Evolutionary conservation across 1,140 invertebrate genomes (phyloP), one percentile per base, ranked within the genome.

Genomic region (Drosophila sulfurigaster): DNA sequence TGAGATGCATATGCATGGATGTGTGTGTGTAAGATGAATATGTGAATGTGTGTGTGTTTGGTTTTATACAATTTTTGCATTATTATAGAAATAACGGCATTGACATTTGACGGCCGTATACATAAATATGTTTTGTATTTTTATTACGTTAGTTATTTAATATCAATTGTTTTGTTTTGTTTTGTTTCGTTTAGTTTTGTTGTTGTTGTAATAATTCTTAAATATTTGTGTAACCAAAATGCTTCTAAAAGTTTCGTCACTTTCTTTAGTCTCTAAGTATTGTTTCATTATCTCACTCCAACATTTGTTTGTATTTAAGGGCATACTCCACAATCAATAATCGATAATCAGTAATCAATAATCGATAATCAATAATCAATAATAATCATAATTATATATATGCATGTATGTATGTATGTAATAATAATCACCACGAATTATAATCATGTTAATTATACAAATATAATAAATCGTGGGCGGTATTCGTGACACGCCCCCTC

Each of bases 281-380:
- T 92, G 91, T 92, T 92, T 92, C 87, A 58, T 92, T 91, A 91
- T 91, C 91, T 92, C 91, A 92, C 91, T 92, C 91, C 83, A 91
- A 91, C 91, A 91, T 60, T 54, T 75, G 43, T 72, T 78, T 69
- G 58, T 68, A 66, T 80, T 78, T 73, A 88, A 81, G 85, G 85
- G 80, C 83, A 88, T 83, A 89, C 66, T 56, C 51, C 51, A 56
- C 43, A 56, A 54, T 46, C 30, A 65, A 25, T 25, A 25, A 25
- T 25, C 20, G 3, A 3, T 25, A 25, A 25, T 25, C 20, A 0
- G 3, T 25, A 25, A 25, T 25, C 20, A 20, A 1, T 20, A 20
- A 20, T 20, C 20, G 2, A 2, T 20, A 20, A 20, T 20, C 20
- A 20, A 4, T 25, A 25, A 25, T 25, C 3, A 25, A 25, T 4